Evolutionary conservation across 30 jellyfish, hydroid and myxozoan genomes (phyloP), one percentile per base, ranked within the genome.

Genomic region (Catostylus mosaicus): DNA sequence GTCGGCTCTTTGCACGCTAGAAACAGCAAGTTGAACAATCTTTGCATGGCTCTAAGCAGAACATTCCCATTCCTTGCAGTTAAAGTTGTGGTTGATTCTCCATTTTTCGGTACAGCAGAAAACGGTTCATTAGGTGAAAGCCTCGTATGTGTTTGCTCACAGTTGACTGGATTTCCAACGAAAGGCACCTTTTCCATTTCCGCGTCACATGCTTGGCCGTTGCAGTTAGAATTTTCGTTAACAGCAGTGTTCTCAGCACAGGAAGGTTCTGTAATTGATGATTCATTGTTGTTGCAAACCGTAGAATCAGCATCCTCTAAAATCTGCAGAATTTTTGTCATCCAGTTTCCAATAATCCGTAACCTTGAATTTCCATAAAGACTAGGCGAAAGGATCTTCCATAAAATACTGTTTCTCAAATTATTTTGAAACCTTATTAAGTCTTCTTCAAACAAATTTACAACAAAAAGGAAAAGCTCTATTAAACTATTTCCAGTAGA

Each of bases 341-440:
- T 22, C 90, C 90, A 80, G 1, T 80, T 77, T 0, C 67, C 65
- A 20, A 67, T 52, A 0, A 4, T 32, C 27, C 77, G 57, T 26
- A 80, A 22, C 30, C 90, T 80, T 30, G 84, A 51, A 18, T 30
- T 63, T 10, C 90, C 90, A 57, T 64, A 67, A 1, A 80, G 40
- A 24, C 66, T 63, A 19, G 83, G 90, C 30, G 90, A 80, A 0
- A 80, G 50, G 2, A 80, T 31, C 48, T 80, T 80, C 78, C 90
- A 50, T 1, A 50, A 23, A 2, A 80, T 43, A 30, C 77, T 37
- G 12, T 50, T 34, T 18, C 90, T 67, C 30, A 67, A 45, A 56
- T 37, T 67, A 47, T 30, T 67, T 6, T 12, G 18, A 50, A 37
- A 80, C 38, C 83, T 31, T 70, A 66, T 66, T 26, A 46, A 80